Base-by-base conservation (phyloP, 2,797 vertebrate species). In the Pangasius sanitwongsei region DNA sequence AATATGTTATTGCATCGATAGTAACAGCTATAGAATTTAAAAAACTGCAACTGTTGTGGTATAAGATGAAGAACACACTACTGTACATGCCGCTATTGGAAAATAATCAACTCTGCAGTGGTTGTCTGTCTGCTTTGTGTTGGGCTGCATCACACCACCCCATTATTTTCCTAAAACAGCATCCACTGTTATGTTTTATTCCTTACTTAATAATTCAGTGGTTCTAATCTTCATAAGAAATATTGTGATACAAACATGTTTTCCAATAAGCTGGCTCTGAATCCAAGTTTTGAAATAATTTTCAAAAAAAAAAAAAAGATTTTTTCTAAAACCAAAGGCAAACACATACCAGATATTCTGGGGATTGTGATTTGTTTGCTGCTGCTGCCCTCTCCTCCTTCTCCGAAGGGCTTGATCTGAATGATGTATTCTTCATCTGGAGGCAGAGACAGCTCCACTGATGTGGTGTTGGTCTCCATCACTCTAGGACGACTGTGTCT, bases 361-460 rank as follows among this genome's bases (percentile, higher is more conserved):
- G 98, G 98, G 92, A 99, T 99, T 91, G 97, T 98, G 95, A 99
- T 98, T 90, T 98, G 98, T 87, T 96, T 95, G 80, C 98, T 99
- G 92, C 98, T 98, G 95, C 96, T 98, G 90, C 98, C 98, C 0
- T 99, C 98, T 0, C 98, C 98, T 65, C 98, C 98, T 37, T 99
- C 98, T 8, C 98, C 98, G 90, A 99, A 97, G 0, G 98, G 97
- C 91, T 96, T 97, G 89, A 99, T 98, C 95, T 99, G 97, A 77
- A 99, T 95, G 91, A 99, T 97, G 86, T 98, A 99, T 92, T 99
- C 98, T 94, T 98, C 97, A 2, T 99, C 96, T 0, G 96, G 96
- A 9, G 98, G 98, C 90, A 99, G 91, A 0, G 98, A 97, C 1
- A 99, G 97, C 95, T 99, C 98, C 92, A 99, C 98, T 0, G 97